Evolutionary conservation across 2,113 vertebrate genomes (phyloP).

Genomic region (Leptocoma aspasia): DNA sequence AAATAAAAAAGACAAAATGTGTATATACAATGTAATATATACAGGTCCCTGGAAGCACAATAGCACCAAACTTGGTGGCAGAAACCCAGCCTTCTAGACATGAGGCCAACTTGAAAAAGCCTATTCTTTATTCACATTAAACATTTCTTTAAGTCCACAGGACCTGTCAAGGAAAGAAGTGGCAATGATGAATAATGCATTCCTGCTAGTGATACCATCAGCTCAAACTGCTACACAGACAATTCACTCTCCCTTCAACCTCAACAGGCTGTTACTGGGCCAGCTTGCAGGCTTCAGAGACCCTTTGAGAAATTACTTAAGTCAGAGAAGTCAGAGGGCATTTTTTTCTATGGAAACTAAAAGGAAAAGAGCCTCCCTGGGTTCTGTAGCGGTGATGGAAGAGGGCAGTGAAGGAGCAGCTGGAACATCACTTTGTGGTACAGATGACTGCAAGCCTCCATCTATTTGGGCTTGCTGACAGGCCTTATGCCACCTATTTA

Average conservation of each 20-base stretch:
- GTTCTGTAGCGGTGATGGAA: background rate
- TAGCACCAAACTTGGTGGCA: background rate
- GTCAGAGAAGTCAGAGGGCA: background rate
- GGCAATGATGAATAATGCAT: conserved; percentile 46
- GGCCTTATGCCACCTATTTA: background rate
- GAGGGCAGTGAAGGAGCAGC: background rate
- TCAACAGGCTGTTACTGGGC: background rate
- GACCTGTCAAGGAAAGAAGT: conserved; percentile 1
- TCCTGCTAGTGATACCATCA: background rate
- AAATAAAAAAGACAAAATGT: background rate
- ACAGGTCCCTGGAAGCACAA: background rate
- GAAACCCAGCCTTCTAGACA: background rate
- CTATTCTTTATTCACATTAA: conserved; percentile 41
- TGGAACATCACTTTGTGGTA: background rate
- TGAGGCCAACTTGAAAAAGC: background rate
- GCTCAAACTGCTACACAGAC: background rate
- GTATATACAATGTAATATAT: background rate
- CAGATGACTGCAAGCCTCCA: background rate
- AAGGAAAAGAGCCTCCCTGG: background rate
- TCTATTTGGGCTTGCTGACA: background rate
- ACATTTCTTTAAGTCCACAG: background rate
- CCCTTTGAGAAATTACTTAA: background rate
- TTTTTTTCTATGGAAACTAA: background rate
- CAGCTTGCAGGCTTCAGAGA: background rate
- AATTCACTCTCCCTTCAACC: background rate